Conservation (phyloP, 2,113 vertebrate genomes). For the Mesocricetus auratus region DNA sequence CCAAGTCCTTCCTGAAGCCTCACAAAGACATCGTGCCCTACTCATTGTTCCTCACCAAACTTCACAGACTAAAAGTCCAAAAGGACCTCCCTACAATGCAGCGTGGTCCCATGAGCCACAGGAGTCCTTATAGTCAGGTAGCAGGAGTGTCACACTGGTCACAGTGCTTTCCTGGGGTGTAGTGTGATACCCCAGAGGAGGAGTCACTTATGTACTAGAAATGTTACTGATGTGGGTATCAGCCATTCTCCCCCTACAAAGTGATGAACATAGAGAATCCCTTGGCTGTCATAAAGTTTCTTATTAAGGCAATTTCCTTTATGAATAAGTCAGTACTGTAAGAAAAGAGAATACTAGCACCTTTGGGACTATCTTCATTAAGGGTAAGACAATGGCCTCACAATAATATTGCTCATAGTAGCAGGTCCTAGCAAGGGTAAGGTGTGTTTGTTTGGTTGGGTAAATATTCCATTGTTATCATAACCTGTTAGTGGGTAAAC, state of each 20-base stretch:
- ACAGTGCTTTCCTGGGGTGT: neutral
- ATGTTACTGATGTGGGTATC: neutral
- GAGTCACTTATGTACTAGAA: neutral
- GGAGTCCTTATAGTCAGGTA: neutral
- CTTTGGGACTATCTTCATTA: neutral
- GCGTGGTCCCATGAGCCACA: neutral
- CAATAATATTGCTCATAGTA: neutral
- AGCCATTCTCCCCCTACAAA: neutral
- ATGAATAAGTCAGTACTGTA: neutral
- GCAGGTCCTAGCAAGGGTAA: neutral
- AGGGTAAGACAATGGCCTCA: neutral
- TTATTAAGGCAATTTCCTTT: neutral
- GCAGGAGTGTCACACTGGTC: neutral
- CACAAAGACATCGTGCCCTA: neutral
- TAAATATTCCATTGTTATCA: neutral
- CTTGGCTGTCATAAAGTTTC: neutral
- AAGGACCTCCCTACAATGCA: neutral
- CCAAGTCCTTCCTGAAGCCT: neutral
- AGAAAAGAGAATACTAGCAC: neutral
- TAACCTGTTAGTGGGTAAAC: neutral
- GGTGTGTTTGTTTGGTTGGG: neutral
- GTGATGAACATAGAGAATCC: neutral
- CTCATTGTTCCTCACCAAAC: neutral
- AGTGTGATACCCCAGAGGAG: too few relatives aligned
- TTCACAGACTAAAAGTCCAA: neutral